phyloP scores from a whole-genome alignment of 2,888 invertebrate genomes.

The Agonopterix alstromeriana region DNA sequence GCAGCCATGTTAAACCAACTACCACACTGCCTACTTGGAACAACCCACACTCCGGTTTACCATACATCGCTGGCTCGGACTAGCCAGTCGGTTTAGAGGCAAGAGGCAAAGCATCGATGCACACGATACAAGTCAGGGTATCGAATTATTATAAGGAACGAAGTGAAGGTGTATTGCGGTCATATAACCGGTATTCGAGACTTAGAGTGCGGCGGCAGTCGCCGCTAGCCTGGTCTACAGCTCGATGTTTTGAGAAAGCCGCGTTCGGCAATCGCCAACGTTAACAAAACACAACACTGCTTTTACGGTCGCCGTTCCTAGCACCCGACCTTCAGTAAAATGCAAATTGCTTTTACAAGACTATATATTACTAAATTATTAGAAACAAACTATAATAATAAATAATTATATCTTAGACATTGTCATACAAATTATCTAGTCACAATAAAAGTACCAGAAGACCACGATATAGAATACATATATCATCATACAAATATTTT shows the following conservation, averaged over 20 bases:
- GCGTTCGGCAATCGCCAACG: constrained; percentile 58
- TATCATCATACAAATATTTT: too few species aligned
- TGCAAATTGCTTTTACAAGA: constrained; percentile 28
- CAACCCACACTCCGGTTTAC: constrained; percentile 12
- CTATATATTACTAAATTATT: too few species aligned
- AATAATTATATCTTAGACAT: too few species aligned
- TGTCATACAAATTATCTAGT: too few species aligned
- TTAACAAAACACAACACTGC: constrained; percentile 64
- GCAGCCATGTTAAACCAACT: constrained; percentile 55
- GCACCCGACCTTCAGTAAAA: constrained; percentile 24
- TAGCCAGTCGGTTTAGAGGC: constrained; percentile 9
- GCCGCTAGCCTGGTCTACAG: constrained; percentile 49
- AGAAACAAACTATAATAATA: too few species aligned
- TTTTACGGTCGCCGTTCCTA: constrained; percentile 49
- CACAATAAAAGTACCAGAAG: too few species aligned
- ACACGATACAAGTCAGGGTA: constrained; percentile 23
- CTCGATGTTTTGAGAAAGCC: constrained; percentile 72
- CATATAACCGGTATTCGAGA: constrained; percentile 70
- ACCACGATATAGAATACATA: too few species aligned
- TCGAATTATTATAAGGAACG: constrained; percentile 29
- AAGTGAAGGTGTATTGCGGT: constrained; percentile 68
- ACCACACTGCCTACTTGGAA: constrained; percentile 35
- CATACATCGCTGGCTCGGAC: constrained; percentile 40
- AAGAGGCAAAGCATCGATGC: constrained; percentile 36
- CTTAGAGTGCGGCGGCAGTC: constrained; percentile 53